These are phyloP conservation scores for Alfaro cultratus DNA, from an alignment of 2,797 vertebrate genomes.

Conservation along the genomic window DNA sequence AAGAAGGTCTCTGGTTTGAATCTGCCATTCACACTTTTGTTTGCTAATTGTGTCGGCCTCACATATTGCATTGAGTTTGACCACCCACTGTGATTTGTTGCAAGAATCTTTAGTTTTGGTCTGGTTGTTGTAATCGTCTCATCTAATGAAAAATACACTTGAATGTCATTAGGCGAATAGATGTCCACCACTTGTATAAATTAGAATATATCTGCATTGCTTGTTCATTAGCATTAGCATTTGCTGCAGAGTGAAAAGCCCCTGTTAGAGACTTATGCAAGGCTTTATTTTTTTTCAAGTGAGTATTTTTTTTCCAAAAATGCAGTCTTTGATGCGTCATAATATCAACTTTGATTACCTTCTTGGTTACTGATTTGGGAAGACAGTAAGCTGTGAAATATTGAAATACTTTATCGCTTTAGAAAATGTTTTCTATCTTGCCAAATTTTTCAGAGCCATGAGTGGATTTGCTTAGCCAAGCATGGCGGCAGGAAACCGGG, in stretches of 20 bases:
- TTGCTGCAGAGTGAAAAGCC: not conserved
- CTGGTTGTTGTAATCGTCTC: not conserved
- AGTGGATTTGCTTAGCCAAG: not conserved
- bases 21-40: not conserved
- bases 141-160: not conserved
- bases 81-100: not conserved
- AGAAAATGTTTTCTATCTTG: not conserved
- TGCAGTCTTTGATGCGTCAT: not conserved
- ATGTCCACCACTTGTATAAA: not conserved
- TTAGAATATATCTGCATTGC: not conserved
- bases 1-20: not conserved
- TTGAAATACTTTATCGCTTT: not conserved
- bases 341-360: not conserved
- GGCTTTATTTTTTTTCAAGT: not conserved
- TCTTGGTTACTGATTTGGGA: constrained; percentile 1
- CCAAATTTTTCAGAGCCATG: not conserved
- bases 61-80: not conserved
- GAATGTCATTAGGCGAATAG: not conserved
- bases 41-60: not conserved
- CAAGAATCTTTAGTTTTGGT: not conserved
- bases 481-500: not conserved
- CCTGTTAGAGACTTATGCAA: not conserved
- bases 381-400: not conserved
- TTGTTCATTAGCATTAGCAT: not conserved
- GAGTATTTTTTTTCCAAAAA: not conserved